phyloP scores from a whole-genome alignment of 30 jellyfish, hydroid and myxozoan species.

The Cassiopea xamachana region DNA sequence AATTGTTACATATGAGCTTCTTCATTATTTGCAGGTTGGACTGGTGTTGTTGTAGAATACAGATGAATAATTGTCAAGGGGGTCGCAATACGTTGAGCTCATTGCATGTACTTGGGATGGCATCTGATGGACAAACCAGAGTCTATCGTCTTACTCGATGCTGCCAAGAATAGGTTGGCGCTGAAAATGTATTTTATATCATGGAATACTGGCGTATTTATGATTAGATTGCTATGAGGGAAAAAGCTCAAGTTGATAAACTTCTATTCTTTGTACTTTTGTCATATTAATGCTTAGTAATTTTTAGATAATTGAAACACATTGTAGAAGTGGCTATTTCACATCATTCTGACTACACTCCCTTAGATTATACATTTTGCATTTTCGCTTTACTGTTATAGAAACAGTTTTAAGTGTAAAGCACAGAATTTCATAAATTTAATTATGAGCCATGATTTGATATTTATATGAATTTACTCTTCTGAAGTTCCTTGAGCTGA shows the following conservation, averaged over 20 bases:
- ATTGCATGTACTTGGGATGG: background rate
- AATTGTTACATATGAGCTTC: background rate
- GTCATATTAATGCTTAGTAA: too few relatives aligned
- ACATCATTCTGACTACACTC: too few relatives aligned
- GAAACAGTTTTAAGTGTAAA: too few relatives aligned
- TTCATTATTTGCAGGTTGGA: conserved; percentile 4
- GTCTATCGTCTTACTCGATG: background rate
- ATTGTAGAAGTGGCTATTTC: too few relatives aligned
- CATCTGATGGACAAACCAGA: background rate
- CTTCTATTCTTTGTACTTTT: background rate
- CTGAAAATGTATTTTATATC: background rate
- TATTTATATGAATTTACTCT: too few relatives aligned
- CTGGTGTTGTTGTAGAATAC: background rate
- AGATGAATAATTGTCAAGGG: background rate
- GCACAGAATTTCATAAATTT: too few relatives aligned
- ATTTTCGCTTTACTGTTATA: too few relatives aligned
- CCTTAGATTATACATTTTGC: too few relatives aligned
- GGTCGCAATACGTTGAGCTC: too few relatives aligned
- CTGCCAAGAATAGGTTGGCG: background rate
- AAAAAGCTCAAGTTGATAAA: background rate
- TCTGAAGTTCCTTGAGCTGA: too few relatives aligned
- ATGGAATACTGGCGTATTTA: background rate
- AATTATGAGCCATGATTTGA: too few relatives aligned
- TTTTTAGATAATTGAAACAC: too few relatives aligned
- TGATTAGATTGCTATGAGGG: background rate